phyloP scores from a whole-genome alignment of 2,113 vertebrate species.

The Scortum barcoo region DNA sequence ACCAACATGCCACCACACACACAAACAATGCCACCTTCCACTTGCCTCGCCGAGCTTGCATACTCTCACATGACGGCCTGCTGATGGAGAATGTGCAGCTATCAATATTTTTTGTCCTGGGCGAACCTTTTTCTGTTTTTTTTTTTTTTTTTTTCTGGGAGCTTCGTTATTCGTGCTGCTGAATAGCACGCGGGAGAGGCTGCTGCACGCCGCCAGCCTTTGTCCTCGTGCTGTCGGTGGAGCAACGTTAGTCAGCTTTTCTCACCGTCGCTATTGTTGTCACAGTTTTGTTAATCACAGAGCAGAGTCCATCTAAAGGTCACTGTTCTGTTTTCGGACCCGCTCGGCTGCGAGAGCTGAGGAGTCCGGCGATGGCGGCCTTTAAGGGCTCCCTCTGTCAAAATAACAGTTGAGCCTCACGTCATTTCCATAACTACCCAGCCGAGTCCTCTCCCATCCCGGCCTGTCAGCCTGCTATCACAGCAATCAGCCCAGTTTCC shows the following conservation, averaged over 20 bases:
- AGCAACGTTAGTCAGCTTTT: conserved; percentile 74
- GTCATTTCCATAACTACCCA: conserved; percentile 31
- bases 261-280: conserved; percentile 57
- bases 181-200: conserved; percentile 59
- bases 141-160: conserved; percentile 61
- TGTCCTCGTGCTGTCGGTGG: conserved; percentile 64
- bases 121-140: not conserved
- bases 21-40: conserved; percentile 48
- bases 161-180: conserved; percentile 64
- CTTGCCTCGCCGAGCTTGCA: conserved; percentile 28
- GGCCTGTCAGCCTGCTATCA: conserved; percentile 7
- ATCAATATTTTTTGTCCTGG: conserved; percentile 45
- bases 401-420: conserved; percentile 19
- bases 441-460: not conserved
- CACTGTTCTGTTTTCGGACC: conserved; percentile 48
- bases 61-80: conserved; percentile 42
- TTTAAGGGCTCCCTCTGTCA: conserved; percentile 36
- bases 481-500: conserved; percentile 27
- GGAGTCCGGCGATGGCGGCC: not conserved
- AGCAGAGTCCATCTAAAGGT: conserved; percentile 64
- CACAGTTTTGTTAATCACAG: conserved; percentile 55
- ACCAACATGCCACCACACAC: conserved; percentile 28
- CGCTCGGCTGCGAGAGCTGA: conserved; percentile 16
- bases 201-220: conserved; percentile 40
- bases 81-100: conserved; percentile 65